Percentiles rank a stretch among this genome's conserved stretches.
Evolutionary conservation across 2,797 vertebrate species (phyloP).

Genomic region (Anisognathus igniventris): DNA sequence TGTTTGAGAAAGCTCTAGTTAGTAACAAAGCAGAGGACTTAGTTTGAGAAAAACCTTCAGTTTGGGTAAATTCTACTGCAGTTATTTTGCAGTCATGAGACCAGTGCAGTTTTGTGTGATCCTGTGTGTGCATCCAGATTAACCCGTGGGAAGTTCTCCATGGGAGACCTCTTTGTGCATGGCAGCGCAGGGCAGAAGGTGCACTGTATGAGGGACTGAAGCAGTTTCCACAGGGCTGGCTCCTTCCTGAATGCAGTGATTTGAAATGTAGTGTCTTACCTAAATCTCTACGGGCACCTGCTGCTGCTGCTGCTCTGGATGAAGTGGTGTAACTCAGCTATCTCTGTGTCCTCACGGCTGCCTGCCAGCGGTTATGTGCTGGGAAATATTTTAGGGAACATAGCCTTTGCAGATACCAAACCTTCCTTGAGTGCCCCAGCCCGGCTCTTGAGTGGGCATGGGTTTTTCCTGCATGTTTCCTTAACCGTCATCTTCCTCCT

Average conservation of each 20-base stretch:
- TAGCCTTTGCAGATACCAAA: background rate
- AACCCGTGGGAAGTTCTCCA: constrained; percentile 20
- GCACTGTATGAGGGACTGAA: constrained; percentile 24
- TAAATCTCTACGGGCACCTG: background rate
- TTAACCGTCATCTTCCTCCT: background rate
- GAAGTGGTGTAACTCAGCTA: background rate
- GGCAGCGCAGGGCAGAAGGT: constrained; percentile 35
- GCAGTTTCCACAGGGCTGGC: background rate
- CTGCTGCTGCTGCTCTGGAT: constrained; percentile 48
- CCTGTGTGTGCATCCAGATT: constrained; percentile 7
- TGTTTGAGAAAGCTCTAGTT: background rate
- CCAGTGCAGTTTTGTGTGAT: background rate
- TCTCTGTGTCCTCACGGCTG: background rate
- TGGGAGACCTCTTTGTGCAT: background rate
- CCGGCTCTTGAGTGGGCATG: background rate
- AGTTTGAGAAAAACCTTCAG: background rate
- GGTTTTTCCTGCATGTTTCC: background rate
- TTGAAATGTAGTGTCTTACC: constrained; percentile 22
- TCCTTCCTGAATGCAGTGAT: background rate
- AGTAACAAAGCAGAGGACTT: background rate
- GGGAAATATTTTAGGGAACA: background rate
- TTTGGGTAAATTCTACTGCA: background rate
- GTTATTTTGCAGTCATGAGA: background rate
- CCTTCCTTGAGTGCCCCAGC: background rate
- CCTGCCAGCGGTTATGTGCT: background rate